Evolutionary conservation across 2,888 invertebrate species (phyloP).

Genomic region (Lathronympha strigana): DNA sequence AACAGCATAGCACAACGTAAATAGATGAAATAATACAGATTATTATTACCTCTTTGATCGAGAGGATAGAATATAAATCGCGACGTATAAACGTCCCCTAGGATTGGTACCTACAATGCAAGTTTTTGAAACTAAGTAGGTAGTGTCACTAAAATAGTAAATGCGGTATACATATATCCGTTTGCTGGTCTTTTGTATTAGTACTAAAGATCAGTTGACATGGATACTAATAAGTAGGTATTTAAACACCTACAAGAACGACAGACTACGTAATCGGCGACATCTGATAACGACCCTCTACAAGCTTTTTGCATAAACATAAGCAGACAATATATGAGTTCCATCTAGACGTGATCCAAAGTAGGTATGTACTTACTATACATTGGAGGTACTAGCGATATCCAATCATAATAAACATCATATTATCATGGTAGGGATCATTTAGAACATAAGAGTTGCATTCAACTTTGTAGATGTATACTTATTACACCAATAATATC

Average conservation of each 20-base stretch:
- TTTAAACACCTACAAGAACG: conserved; percentile 4
- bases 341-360: conserved; percentile 19
- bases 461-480: conserved; percentile 25
- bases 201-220: too few species aligned
- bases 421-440: conserved; percentile 23
- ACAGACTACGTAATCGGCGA: conserved; percentile 29
- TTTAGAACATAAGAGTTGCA: conserved; percentile 38
- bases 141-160: too few species aligned
- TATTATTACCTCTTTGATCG: too few species aligned
- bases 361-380: conserved; percentile 5
- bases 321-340: conserved; percentile 37
- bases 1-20: too few species aligned
- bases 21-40: too few species aligned
- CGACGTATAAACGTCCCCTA: too few species aligned
- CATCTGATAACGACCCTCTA: conserved; percentile 39
- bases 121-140: too few species aligned
- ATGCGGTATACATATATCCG: too few species aligned
- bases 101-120: too few species aligned
- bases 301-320: conserved; percentile 41
- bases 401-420: conserved; percentile 34
- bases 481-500: conserved; percentile 13
- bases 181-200: too few species aligned
- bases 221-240: too few species aligned
- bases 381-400: conserved; percentile 5
- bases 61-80: too few species aligned